These are phyloP conservation scores for Bovichtus variegatus DNA, from an alignment of 2,797 vertebrate genomes.

Conservation along the genomic window DNA sequence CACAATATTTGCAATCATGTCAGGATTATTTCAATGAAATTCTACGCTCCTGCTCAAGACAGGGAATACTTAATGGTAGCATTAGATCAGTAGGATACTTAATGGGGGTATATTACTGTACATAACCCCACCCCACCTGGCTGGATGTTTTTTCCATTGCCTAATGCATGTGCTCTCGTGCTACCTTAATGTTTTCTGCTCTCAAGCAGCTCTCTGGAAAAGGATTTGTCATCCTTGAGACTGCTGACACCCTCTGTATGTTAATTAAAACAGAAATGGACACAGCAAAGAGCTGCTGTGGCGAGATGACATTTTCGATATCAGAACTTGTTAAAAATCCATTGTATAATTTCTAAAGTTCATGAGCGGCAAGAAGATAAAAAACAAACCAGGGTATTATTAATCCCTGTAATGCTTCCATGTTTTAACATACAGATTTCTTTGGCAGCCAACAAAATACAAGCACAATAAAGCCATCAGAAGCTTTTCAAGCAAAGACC, in stretches of 20 bases:
- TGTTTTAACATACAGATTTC: not conserved
- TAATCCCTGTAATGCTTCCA: not conserved
- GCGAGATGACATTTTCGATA: not conserved
- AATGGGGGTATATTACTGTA: constrained; percentile 65
- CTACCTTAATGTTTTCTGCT: constrained; percentile 60
- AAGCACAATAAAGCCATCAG: not conserved
- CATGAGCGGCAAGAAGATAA: not conserved
- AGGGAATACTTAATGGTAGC: constrained; percentile 67
- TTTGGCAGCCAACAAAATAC: not conserved
- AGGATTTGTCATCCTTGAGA: constrained; percentile 49
- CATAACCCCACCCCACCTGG: constrained; percentile 51
- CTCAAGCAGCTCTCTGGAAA: constrained; percentile 42
- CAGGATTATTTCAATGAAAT: constrained; percentile 76
- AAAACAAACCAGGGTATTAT: not conserved
- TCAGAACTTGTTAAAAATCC: not conserved
- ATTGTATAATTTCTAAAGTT: not conserved
- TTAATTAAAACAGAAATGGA: constrained; percentile 38
- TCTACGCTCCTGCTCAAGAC: constrained; percentile 69
- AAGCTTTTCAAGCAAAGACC: not conserved
- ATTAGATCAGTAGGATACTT: constrained; percentile 67
- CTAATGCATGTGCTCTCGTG: constrained; percentile 65
- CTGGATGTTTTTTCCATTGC: constrained; percentile 64
- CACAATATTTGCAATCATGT: constrained; percentile 64
- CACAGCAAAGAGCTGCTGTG: not conserved
- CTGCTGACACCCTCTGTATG: constrained; percentile 20